Base-by-base conservation (phyloP, 2,888 invertebrate species). In the Hyppa rectilinea region DNA sequence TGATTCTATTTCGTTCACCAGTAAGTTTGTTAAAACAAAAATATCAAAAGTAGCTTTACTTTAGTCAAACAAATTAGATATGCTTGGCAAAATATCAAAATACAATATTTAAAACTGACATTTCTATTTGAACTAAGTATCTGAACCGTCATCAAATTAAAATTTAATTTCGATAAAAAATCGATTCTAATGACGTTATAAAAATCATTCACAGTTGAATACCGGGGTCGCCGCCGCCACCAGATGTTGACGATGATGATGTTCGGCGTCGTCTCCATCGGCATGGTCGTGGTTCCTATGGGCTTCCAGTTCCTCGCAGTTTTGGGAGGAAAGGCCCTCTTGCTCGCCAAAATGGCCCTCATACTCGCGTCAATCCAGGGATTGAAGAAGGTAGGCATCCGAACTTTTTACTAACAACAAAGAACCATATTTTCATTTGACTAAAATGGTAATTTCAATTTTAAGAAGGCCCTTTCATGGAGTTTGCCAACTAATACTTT, bases 261-360 rank as follows among this genome's bases (percentile, higher is more conserved):
- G 96, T 98, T 98, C 87, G 98, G 98, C 0, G 93, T 98, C 26
- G 96, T 98, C 38, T 97, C 98, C 23, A 96, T 98, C 87, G 97
- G 98, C 1, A 97, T 98, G 90, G 97, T 98, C 5, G 89, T 98
- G 0, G 96, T 98, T 20, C 98, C 98, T 0, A 97, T 98, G 97
- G 98, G 98, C 20, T 98, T 98, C 89, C 98, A 98, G 90, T 97
- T 98, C 91, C 95, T 98, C 1, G 98, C 98, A 0, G 97, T 98
- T 0, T 95, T 98, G 2, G 98, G 98, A 7, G 98, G 98, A 40
- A 98, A 98, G 89, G 98, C 98, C 0, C 91, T 98, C 5, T 92
- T 98, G 0, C 92, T 98, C 29, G 98, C 98, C 4, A 98, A 98
- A 94, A 97, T 98, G 97, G 98, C 98, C 0, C 93, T 98, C 7